Evolutionary conservation across 2,113 vertebrate species (phyloP).

Genomic region (Forbesichthys papilliferus): DNA sequence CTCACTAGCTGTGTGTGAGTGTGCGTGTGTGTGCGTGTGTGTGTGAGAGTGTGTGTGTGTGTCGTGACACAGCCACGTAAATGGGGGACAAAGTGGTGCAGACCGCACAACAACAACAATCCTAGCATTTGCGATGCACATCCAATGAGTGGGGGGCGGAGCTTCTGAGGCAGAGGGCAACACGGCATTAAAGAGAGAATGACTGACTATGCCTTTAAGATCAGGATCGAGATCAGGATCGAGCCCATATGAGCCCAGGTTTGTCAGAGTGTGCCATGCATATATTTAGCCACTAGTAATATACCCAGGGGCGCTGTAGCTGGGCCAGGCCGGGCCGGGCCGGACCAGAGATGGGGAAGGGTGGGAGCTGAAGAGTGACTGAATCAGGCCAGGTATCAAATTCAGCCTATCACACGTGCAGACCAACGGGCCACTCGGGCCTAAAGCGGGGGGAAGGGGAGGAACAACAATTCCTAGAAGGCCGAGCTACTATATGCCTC

Average conservation of each 20-base stretch:
- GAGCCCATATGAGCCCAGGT: not conserved
- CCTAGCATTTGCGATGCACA: too few species aligned
- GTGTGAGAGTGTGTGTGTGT: too few species aligned
- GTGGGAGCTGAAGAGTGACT: conserved; percentile 58
- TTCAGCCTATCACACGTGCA: conserved; percentile 61
- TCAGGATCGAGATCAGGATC: not conserved
- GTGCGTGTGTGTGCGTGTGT: too few species aligned
- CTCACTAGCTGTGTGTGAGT: too few species aligned
- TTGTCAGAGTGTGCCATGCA: conserved; percentile 30
- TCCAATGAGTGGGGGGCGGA: too few species aligned
- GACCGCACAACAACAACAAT: too few species aligned
- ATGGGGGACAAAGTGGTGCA: too few species aligned
- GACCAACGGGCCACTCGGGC: conserved; percentile 57
- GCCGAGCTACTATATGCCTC: conserved; percentile 51
- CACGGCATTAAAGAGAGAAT: too few species aligned
- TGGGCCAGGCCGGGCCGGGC: conserved; percentile 31
- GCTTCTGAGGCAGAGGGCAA: too few species aligned
- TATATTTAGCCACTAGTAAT: conserved; percentile 66
- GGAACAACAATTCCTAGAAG: conserved; percentile 71
- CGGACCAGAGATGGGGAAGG: conserved; percentile 12
- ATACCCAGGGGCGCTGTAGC: conserved; percentile 44
- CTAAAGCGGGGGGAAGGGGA: conserved; percentile 20
- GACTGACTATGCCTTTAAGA: too few species aligned
- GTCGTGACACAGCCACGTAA: too few species aligned
- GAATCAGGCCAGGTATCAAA: conserved; percentile 76